A percentile compares a stretch with the other conserved stretches of the same genome.
Conservation (phyloP, 2,888 invertebrate species). For the Apamea sordens region DNA sequence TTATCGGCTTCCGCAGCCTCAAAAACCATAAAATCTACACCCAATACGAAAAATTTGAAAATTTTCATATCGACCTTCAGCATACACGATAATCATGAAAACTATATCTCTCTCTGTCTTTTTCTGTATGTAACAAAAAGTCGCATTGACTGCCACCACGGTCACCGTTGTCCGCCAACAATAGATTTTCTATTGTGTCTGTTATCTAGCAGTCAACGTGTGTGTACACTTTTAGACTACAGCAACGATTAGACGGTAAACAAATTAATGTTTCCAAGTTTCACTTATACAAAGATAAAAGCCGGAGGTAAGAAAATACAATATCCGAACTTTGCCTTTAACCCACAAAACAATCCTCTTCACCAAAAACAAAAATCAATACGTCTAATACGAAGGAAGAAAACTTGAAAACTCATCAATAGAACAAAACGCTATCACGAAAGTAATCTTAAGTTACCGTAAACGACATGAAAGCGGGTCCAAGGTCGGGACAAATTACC, state of each 20-base stretch:
- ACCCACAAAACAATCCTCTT: slow-evolving; percentile 28
- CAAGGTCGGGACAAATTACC: slow-evolving; percentile 37
- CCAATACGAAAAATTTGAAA: no score
- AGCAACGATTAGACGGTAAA: slow-evolving; percentile 7
- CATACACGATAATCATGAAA: neutral
- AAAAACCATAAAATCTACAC: neutral
- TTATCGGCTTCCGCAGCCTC: neutral
- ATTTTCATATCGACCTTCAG: no score
- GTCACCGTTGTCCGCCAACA: no score
- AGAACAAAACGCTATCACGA: slow-evolving; percentile 43
- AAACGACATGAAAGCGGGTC: slow-evolving; percentile 33
- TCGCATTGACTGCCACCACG: neutral
- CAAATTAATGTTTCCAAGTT: neutral
- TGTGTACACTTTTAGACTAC: neutral
- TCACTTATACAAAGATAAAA: neutral
- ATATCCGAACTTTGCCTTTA: slow-evolving; percentile 43
- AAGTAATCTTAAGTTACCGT: slow-evolving; percentile 60
- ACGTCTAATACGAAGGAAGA: slow-evolving; percentile 22
- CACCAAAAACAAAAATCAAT: slow-evolving; percentile 46
- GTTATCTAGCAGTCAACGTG: no score
- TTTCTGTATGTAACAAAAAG: neutral
- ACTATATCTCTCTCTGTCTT: neutral
- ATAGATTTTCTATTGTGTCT: no score
- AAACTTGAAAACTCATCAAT: slow-evolving; percentile 60
- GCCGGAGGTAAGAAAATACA: slow-evolving; percentile 10